These are phyloP conservation scores for Drosophila lacertosa DNA, from an alignment of 1,140 invertebrate genomes.

Conservation along the genomic window DNA sequence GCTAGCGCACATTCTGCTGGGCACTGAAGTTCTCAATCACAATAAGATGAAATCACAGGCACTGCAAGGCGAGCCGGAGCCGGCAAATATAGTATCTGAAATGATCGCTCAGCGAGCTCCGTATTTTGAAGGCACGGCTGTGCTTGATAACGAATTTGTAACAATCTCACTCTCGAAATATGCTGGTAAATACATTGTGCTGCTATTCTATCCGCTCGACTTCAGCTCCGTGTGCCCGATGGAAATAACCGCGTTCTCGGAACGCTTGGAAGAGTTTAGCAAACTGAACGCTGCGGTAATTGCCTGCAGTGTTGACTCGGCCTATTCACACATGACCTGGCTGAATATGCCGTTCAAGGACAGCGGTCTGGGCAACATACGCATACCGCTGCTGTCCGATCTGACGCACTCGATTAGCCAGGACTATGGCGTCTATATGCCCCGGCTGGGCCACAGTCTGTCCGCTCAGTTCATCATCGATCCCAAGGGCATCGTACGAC, in stretches of 20 bases:
- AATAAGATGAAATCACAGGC: too few relatives aligned
- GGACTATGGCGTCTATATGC: slow-evolving; percentile 21
- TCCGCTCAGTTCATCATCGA: slow-evolving; percentile 12
- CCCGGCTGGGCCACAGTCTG: slow-evolving; percentile 2
- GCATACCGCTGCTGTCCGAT: slow-evolving; percentile 10
- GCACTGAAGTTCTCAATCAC: not conserved
- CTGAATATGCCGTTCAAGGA: not conserved
- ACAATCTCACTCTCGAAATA: not conserved
- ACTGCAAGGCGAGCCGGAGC: too few relatives aligned
- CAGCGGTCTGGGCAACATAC: slow-evolving; percentile 1
- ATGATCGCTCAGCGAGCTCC: not conserved
- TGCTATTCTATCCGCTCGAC: slow-evolving; percentile 13
- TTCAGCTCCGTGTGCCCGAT: slow-evolving; percentile 2
- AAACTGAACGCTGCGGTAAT: slow-evolving; percentile 1
- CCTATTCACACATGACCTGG: not conserved
- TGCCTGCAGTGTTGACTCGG: slow-evolving; percentile 7
- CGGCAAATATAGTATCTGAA: too few relatives aligned
- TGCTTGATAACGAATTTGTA: slow-evolving; percentile 3
- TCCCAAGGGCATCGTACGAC: not conserved
- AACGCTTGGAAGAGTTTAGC: not conserved
- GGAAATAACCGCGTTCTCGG: not conserved
- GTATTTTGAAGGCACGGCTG: slow-evolving; percentile 5
- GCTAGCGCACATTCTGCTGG: not conserved
- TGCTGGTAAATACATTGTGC: slow-evolving; percentile 9
- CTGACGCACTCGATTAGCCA: not conserved